phyloP scores from a whole-genome alignment of 1,140 invertebrate genomes.

The Ceratina japonica region DNA sequence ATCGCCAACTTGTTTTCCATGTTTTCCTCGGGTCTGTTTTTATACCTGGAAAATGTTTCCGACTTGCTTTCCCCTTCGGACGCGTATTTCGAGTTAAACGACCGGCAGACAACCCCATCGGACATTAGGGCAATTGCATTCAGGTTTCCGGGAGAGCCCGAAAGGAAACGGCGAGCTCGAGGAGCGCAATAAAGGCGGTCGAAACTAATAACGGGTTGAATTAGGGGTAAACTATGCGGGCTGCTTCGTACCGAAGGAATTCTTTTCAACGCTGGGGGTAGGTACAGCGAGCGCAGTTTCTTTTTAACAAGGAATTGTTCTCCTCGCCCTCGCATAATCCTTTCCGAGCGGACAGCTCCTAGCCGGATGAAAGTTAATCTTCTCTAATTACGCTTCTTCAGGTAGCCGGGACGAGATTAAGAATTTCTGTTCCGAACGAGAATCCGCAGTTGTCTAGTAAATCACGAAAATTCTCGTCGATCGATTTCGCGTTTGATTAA shows the following conservation, averaged over 20 bases:
- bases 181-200: conserved; percentile 65
- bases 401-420: not conserved
- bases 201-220: conserved; percentile 71
- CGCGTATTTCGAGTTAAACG: not conserved
- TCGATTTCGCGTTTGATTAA: too few species aligned
- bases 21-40: not conserved
- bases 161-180: not conserved
- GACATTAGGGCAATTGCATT: conserved; percentile 22
- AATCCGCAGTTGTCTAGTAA: not conserved
- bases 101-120: not conserved
- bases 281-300: conserved; percentile 1
- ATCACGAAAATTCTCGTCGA: too few species aligned
- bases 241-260: conserved; percentile 10
- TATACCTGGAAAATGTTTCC: not conserved
- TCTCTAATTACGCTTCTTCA: not conserved
- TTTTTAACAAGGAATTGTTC: conserved; percentile 32
- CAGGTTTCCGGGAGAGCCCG: conserved; percentile 8
- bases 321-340: conserved; percentile 2
- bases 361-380: conserved; percentile 20
- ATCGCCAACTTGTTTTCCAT: not conserved
- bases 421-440: not conserved
- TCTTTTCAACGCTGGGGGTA: conserved; percentile 20
- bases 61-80: not conserved
- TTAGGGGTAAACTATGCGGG: conserved; percentile 64
- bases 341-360: not conserved